Percentiles rank a stretch among this genome's conserved stretches.
These are phyloP conservation scores for Spodoptera litura DNA, from an alignment of 1,140 invertebrate species.

Conservation along the genomic window DNA sequence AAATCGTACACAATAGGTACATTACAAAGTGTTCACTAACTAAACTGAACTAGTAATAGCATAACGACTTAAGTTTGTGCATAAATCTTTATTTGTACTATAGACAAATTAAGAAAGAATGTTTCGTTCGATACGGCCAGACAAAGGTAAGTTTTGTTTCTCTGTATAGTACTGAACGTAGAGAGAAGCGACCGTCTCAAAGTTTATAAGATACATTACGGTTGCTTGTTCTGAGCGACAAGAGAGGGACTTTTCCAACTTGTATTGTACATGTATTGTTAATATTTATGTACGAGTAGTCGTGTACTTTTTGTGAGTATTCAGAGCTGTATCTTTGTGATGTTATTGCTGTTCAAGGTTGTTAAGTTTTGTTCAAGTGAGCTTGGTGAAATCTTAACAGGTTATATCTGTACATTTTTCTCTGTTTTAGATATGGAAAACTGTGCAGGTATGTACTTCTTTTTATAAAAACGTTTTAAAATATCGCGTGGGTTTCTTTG, in stretches of 20 bases:
- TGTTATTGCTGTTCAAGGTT: conserved; percentile 9
- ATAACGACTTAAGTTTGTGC: neutral
- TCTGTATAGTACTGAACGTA: neutral
- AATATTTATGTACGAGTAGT: conserved; percentile 8
- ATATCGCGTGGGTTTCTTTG: too few relatives aligned
- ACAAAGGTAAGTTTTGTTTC: conserved; percentile 33
- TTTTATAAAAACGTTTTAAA: too few relatives aligned
- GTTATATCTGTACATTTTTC: neutral
- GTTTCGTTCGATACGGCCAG: conserved; percentile 6
- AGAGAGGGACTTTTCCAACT: conserved; percentile 13
- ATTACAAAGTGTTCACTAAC: neutral
- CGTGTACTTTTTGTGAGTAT: conserved; percentile 11
- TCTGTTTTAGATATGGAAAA: too few relatives aligned
- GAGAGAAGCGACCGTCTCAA: neutral
- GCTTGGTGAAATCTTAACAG: neutral
- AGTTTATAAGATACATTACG: conserved; percentile 31
- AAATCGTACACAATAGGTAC: too few relatives aligned
- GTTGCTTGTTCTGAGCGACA: conserved; percentile 9
- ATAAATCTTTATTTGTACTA: neutral
- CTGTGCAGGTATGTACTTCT: too few relatives aligned
- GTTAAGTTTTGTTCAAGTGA: neutral
- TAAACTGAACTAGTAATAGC: neutral
- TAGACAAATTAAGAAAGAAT: conserved; percentile 5
- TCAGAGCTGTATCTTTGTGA: conserved; percentile 8
- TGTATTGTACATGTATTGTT: neutral